phyloP scores from a whole-genome alignment of 2,113 vertebrate genomes.

The Ailurus styani region DNA sequence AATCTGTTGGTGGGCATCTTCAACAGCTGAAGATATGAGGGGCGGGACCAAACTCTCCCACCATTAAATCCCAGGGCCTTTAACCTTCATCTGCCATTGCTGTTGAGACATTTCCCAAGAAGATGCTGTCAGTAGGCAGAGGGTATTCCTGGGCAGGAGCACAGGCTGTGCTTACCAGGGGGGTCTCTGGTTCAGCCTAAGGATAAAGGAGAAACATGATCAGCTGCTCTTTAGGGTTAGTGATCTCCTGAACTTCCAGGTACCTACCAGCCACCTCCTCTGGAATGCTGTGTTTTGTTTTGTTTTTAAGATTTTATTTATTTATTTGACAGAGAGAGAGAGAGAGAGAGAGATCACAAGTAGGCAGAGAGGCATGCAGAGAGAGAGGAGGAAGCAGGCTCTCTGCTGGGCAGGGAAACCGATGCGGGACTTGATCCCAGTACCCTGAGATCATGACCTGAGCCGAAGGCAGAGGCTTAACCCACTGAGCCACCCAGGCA shows the following conservation, averaged over 20 bases:
- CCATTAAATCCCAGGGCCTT: not conserved
- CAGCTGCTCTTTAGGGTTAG: not conserved
- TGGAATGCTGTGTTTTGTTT: not conserved
- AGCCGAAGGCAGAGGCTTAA: too few species aligned
- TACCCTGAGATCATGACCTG: too few species aligned
- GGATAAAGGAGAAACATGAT: not conserved
- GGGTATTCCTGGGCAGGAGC: not conserved
- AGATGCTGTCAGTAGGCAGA: accelerated
- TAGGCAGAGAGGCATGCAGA: too few species aligned
- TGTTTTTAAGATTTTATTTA: too few species aligned
- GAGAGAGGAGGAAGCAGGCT: too few species aligned
- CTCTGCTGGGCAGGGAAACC: too few species aligned
- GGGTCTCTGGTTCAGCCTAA: constrained; percentile 64
- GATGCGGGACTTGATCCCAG: too few species aligned
- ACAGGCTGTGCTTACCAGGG: constrained; percentile 29
- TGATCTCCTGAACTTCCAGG: not conserved
- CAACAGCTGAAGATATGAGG: not conserved
- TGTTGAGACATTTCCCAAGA: constrained; percentile 62
- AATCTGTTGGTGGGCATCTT: not conserved
- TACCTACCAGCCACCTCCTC: not conserved
- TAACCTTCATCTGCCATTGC: constrained; percentile 69
- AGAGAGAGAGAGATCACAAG: too few species aligned
- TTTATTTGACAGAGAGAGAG: too few species aligned
- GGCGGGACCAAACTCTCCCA: not conserved
- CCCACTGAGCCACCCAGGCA: too few species aligned